These are phyloP conservation scores for Tenodera sinensis DNA, from an alignment of 2,888 invertebrate species.

Conservation along the genomic window DNA sequence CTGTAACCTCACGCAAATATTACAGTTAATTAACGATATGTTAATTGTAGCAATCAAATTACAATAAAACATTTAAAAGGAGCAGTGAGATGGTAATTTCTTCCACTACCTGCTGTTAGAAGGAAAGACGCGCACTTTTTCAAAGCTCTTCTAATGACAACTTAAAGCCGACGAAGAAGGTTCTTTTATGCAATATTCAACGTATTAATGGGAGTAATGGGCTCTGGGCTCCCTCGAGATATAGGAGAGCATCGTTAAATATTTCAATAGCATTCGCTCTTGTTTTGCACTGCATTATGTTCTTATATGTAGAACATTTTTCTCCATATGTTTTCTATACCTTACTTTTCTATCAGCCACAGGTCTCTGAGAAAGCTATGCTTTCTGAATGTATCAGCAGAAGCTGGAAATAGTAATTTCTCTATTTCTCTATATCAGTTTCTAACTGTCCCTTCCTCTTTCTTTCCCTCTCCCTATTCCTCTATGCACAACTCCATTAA, in stretches of 20 bases:
- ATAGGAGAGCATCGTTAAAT: background rate
- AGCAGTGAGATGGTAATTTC: background rate
- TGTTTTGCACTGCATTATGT: background rate
- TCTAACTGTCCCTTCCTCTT: no score
- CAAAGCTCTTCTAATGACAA: background rate
- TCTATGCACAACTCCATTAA: no score
- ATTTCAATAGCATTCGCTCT: background rate
- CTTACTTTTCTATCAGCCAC: no score
- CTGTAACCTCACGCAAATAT: no score
- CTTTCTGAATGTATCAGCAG: no score
- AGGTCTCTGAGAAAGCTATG: no score
- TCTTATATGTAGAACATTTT: background rate
- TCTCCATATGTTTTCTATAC: background rate
- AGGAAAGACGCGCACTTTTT: background rate
- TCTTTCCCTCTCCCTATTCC: no score
- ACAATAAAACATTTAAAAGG: no score
- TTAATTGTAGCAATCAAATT: no score
- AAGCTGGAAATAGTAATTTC: no score
- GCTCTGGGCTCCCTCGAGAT: background rate
- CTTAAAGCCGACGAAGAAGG: background rate
- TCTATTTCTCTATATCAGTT: no score
- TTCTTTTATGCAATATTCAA: background rate
- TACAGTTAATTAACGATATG: no score
- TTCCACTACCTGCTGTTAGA: background rate
- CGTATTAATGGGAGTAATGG: background rate